Conservation (phyloP, 1,140 invertebrate genomes). For the Apis mellifera region DNA sequence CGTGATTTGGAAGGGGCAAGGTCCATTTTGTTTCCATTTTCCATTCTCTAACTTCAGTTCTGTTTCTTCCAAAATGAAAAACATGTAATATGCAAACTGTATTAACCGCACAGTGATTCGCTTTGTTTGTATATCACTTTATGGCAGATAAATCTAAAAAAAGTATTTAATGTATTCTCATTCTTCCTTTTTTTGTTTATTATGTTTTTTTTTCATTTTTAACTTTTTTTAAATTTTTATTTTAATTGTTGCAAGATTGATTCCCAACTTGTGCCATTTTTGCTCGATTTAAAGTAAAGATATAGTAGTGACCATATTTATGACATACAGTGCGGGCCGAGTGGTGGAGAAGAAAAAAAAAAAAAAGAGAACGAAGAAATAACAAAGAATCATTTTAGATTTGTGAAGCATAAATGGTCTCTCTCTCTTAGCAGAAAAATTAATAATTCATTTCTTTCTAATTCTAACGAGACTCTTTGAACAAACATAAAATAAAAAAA, state of each 20-base stretch:
- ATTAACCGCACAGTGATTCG: background rate
- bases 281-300: background rate
- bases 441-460: constrained; percentile 21
- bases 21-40: background rate
- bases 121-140: constrained; percentile 33
- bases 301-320: background rate
- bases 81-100: background rate
- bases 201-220: background rate
- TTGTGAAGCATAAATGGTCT: constrained; percentile 35
- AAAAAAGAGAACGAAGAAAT: constrained; percentile 57
- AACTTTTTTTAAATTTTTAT: background rate
- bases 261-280: constrained; percentile 7
- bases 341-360: constrained; percentile 32
- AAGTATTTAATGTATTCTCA: background rate
- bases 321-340: background rate
- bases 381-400: constrained; percentile 37
- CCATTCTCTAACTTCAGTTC: background rate
- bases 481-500: background rate
- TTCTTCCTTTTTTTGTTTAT: background rate
- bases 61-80: background rate
- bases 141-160: constrained; percentile 34
- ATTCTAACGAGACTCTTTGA: background rate
- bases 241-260: background rate
- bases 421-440: constrained; percentile 36
- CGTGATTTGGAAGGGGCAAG: background rate